Percentiles rank a stretch among this genome's conserved stretches.
These are phyloP conservation scores for Xanthostigma xanthostigma DNA, from an alignment of 2,888 invertebrate genomes.

Conservation along the genomic window DNA sequence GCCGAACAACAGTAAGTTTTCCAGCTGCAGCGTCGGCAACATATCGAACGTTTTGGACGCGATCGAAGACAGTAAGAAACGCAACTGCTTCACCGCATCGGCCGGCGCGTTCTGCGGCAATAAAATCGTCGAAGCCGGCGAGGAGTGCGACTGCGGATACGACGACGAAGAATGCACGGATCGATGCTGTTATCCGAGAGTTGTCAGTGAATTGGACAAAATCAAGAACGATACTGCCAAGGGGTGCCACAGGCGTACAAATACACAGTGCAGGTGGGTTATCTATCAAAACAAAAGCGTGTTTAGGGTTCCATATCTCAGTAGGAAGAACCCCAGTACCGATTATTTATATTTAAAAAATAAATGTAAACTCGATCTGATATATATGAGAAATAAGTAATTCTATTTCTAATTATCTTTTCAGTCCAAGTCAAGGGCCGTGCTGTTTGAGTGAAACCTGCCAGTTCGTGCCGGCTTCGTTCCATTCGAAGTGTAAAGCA, in stretches of 20 bases:
- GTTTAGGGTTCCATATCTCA: no score
- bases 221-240: conserved; percentile 54
- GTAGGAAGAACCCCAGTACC: no score
- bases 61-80: conserved; percentile 76
- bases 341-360: not conserved
- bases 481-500: conserved; percentile 59
- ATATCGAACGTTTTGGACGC: conserved; percentile 90
- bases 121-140: conserved; percentile 93
- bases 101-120: conserved; percentile 98
- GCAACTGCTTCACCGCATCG: conserved; percentile 85
- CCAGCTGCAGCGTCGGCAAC: conserved; percentile 84
- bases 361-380: not conserved
- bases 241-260: conserved; percentile 62
- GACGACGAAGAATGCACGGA: conserved; percentile 82
- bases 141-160: conserved; percentile 97
- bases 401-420: conserved; percentile 20
- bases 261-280: conserved; percentile 64
- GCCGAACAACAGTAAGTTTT: conserved; percentile 95
- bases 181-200: conserved; percentile 85
- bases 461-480: conserved; percentile 50
- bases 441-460: conserved; percentile 78
- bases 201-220: conserved; percentile 53
- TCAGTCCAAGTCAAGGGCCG: conserved; percentile 92
- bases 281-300: no score
- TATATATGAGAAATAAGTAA: not conserved